Percentiles rank a stretch among this genome's conserved stretches.
Conservation (phyloP, 1,140 invertebrate genomes). For the Euborellia annulipes region DNA sequence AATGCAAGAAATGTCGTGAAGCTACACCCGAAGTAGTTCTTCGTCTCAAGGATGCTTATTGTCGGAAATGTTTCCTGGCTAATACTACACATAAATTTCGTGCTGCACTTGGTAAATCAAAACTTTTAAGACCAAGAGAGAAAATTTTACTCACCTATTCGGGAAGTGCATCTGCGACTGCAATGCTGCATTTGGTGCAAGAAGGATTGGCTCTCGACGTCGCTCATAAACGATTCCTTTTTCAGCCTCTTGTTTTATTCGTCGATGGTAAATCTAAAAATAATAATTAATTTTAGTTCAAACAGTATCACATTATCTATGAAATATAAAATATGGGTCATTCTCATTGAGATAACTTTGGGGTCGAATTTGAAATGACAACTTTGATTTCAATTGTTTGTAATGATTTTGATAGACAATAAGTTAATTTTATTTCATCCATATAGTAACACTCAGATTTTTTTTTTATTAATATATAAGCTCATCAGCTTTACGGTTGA, state of each 20-base stretch:
- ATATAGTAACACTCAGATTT: too few relatives aligned
- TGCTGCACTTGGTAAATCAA: conserved; percentile 65
- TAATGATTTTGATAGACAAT: too few relatives aligned
- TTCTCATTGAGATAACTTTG: too few relatives aligned
- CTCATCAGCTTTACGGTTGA: too few relatives aligned
- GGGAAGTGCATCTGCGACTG: conserved; percentile 45
- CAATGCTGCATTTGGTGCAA: conserved; percentile 52
- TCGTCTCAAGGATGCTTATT: conserved; percentile 43
- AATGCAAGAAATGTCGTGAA: conserved; percentile 41
- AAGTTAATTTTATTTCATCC: too few relatives aligned
- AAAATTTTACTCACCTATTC: conserved; percentile 50
- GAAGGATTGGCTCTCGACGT: conserved; percentile 38
- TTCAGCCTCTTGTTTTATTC: conserved; percentile 39
- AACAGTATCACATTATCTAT: too few relatives aligned
- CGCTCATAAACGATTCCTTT: conserved; percentile 50
- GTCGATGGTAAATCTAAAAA: conserved; percentile 53
- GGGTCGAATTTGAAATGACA: too few relatives aligned
- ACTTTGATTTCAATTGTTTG: too few relatives aligned
- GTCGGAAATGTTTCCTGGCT: conserved; percentile 48
- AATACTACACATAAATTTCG: conserved; percentile 63
- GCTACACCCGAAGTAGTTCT: conserved; percentile 30
- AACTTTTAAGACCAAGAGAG: conserved; percentile 46
- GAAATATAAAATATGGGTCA: too few relatives aligned
- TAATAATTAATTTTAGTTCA: too few relatives aligned
- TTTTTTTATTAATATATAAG: too few relatives aligned